Evolutionary conservation across 2,888 invertebrate species (phyloP).

Genomic region (Diogma glabrata): DNA sequence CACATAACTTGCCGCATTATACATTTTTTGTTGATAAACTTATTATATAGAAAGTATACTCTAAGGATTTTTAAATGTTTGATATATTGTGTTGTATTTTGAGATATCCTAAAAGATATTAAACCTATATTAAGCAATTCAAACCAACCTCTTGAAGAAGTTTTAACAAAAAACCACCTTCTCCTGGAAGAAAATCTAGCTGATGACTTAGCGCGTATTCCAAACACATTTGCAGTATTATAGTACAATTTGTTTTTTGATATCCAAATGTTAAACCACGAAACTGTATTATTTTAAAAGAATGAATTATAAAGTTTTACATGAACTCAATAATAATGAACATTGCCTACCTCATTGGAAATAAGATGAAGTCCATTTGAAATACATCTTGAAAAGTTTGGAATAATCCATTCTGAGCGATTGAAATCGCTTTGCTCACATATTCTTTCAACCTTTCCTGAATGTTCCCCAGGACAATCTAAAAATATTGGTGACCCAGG

Average conservation of each 20-base stretch:
- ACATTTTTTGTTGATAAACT: too few relatives aligned
- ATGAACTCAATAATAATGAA: background rate
- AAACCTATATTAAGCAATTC: too few relatives aligned
- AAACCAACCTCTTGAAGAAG: slow-evolving; percentile 33
- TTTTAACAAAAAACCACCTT: slow-evolving; percentile 34
- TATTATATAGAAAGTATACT: too few relatives aligned
- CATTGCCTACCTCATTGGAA: slow-evolving; percentile 46
- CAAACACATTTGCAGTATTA: slow-evolving; percentile 32
- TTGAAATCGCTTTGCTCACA: slow-evolving; percentile 49
- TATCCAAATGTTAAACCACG: slow-evolving; percentile 33
- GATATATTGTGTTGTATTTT: too few relatives aligned
- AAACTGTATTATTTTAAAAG: slow-evolving; percentile 22
- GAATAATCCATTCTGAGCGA: slow-evolving; percentile 59
- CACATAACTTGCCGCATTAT: too few relatives aligned
- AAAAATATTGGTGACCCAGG: slow-evolving; percentile 58
- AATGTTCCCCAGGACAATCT: slow-evolving; percentile 47
- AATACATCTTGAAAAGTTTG: slow-evolving; percentile 65
- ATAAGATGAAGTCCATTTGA: slow-evolving; percentile 50
- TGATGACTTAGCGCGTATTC: slow-evolving; percentile 30
- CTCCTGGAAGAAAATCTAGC: slow-evolving; percentile 33
- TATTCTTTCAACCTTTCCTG: slow-evolving; percentile 40
- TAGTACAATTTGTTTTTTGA: slow-evolving; percentile 35
- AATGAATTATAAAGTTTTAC: background rate
- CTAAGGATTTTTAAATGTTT: too few relatives aligned
- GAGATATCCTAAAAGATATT: too few relatives aligned